Conservation (phyloP, 2,888 invertebrate genomes). For the Leptinotarsa tumamoca region DNA sequence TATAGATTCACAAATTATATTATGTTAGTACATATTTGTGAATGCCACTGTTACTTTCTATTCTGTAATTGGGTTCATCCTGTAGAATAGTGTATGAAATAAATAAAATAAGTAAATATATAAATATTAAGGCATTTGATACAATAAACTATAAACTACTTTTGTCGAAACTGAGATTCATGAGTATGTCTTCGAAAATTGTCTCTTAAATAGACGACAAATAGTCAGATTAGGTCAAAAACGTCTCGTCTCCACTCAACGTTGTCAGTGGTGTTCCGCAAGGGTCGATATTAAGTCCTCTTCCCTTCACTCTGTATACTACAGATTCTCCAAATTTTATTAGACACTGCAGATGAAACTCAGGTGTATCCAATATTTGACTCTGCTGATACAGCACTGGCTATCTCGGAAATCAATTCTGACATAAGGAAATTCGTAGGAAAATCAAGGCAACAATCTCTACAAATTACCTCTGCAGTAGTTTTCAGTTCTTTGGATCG, state of each 20-base stretch:
- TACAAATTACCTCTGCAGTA: neutral
- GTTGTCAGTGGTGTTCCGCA: neutral
- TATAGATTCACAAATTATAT: too few species aligned
- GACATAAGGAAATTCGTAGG: neutral
- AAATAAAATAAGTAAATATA: too few species aligned
- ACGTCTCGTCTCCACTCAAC: neutral
- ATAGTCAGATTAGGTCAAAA: neutral
- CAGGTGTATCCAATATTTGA: neutral
- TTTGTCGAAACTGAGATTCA: neutral
- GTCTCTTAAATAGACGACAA: neutral
- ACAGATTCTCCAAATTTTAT: neutral
- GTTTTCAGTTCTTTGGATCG: neutral
- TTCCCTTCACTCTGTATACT: neutral
- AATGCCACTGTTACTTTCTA: too few species aligned
- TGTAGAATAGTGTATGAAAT: too few species aligned
- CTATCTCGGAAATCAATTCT: neutral
- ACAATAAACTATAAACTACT: neutral
- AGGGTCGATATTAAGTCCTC: neutral
- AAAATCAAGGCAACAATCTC: neutral
- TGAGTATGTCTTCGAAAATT: neutral
- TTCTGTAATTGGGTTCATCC: too few species aligned
- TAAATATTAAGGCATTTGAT: neutral
- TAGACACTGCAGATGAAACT: neutral
- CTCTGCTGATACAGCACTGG: neutral
- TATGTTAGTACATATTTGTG: too few species aligned